Base-by-base conservation (phyloP, 2,113 vertebrate genomes). In the Macaca fascicularis region DNA sequence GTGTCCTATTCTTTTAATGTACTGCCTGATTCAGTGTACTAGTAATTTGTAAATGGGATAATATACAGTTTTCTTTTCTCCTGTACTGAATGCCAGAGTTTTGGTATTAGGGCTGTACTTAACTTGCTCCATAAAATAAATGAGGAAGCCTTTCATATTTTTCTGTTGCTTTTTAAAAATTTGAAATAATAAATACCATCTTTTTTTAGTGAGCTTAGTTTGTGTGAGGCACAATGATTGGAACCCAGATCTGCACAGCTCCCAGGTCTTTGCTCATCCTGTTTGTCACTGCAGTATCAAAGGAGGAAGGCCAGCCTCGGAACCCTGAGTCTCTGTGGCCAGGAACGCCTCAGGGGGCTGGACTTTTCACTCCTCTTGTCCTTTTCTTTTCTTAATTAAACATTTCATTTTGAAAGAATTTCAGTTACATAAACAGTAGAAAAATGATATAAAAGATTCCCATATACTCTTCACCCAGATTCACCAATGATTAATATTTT, bases 351-450 rank as follows among this genome's bases (percentile, higher is more conserved):
- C 32, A 57, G 61, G 19, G 38, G 32, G 5, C 35, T 25, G 19
- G 43, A 81, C 83, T 85, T 79, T 74, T 64, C 55, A 95, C 79
- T 74, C 22, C 40, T 38, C 84, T 45, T 48, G 8, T 74, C 52
- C 50, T 78, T 89, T 90, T 55, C 27, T 70, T 89, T 80, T 75
- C 64, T 48, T 17, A 92, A 27, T 50, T 89, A 69, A 85, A 45
- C 25, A 84, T 93, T 85, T 76, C 82, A 85, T 92, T 96, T 96
- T 94, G 70, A 88, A 97, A 64, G 90, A 93, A 90, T 79, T 50
- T 87, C 40, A 87, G 22, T 80, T 81, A 78, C 1, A 6, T 82
- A 80, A 85, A 83, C 30, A 74, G 67, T 89, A 89, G 1, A 96
- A 59, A 96, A 94, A 92, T 35, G 88, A 76, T 61, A 23, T 25